Evolutionary conservation across 2,797 vertebrate species (phyloP).

Genomic region (Phrynocephalus guinanensis): DNA sequence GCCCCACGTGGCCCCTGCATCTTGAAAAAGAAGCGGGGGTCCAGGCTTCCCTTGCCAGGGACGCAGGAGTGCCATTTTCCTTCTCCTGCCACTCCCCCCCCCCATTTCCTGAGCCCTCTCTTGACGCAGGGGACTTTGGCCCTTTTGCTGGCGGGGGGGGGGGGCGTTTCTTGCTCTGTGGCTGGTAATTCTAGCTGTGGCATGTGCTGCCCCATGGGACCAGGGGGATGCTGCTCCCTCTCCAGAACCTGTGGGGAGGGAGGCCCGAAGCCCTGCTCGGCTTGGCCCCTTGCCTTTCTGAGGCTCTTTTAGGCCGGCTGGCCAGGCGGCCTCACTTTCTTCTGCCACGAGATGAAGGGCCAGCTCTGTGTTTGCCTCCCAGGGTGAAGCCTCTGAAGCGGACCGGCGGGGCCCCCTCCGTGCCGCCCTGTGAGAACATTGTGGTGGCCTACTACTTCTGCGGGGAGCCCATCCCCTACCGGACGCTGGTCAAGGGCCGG

Average conservation of each 20-base stretch:
- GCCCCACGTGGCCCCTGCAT: background rate
- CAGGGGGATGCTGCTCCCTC: too few relatives aligned
- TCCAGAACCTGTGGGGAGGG: too few relatives aligned
- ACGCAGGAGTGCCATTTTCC: background rate
- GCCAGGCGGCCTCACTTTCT: too few relatives aligned
- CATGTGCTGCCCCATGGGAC: too few relatives aligned
- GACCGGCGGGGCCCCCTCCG: slow-evolving; percentile 26
- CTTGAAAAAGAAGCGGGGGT: background rate
- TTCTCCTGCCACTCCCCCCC: background rate
- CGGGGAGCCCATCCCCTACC: slow-evolving; percentile 96
- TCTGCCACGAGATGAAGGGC: background rate
- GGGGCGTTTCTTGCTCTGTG: too few relatives aligned
- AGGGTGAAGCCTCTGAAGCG: slow-evolving; percentile 90
- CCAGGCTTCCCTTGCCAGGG: too few relatives aligned
- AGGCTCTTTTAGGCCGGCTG: too few relatives aligned
- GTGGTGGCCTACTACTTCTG: slow-evolving; percentile 98
- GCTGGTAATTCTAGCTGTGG: too few relatives aligned
- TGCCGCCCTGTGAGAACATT: slow-evolving; percentile 86
- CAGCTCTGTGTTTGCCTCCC: slow-evolving; percentile 20
- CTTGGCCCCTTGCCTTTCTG: too few relatives aligned
- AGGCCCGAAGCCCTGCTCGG: too few relatives aligned
- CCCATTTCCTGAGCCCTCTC: background rate
- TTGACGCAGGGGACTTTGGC: background rate
- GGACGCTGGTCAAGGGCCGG: slow-evolving; percentile 91
- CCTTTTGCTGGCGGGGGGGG: background rate